These are phyloP conservation scores for Galemys pyrenaicus DNA, from an alignment of 2,113 vertebrate species.

Conservation along the genomic window DNA sequence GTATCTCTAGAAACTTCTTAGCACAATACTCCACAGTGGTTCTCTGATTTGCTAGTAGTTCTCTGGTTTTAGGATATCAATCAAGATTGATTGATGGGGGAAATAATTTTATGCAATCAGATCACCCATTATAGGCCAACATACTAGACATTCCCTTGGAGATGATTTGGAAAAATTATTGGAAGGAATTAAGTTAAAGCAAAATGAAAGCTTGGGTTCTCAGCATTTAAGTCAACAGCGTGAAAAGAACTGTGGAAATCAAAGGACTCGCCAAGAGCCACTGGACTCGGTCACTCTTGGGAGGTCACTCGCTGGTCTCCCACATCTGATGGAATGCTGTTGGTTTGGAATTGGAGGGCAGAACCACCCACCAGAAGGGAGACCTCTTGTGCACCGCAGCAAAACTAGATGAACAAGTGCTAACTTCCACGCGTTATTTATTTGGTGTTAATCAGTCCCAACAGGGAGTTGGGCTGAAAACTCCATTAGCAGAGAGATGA, in stretches of 20 bases:
- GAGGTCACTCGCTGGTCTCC: too few species aligned
- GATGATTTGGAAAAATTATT: conserved; percentile 1
- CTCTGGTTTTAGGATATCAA: too few species aligned
- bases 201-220: background rate
- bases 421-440: conserved; percentile 14
- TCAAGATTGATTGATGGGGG: too few species aligned
- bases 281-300: too few species aligned
- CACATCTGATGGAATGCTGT: background rate
- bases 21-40: background rate
- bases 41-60: too few species aligned
- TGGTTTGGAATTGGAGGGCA: background rate
- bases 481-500: conserved; percentile 38
- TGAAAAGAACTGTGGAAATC: background rate
- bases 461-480: conserved; percentile 9
- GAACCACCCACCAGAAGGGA: background rate
- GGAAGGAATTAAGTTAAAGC: background rate
- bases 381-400: background rate
- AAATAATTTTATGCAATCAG: background rate
- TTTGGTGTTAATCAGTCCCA: background rate
- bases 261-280: background rate
- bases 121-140: background rate
- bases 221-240: background rate
- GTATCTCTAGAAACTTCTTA: background rate
- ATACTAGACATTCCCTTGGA: background rate
- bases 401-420: conserved; percentile 38